A percentile compares a stretch with the other conserved stretches of the same genome.
Evolutionary conservation across 2,797 vertebrate species (phyloP).

Genomic region (Dendrocincla fuliginosa): DNA sequence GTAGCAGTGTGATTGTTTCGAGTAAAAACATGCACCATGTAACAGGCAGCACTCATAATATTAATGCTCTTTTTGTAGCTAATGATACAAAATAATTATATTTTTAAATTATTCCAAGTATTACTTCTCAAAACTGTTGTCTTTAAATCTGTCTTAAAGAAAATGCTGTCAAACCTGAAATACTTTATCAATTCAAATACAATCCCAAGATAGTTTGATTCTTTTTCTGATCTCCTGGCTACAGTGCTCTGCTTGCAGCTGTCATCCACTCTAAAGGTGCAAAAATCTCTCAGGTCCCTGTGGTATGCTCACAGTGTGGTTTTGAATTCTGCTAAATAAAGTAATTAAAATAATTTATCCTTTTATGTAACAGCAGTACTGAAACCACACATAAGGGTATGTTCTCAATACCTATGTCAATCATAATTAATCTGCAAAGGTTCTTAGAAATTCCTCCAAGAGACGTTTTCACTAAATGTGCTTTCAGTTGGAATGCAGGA

Average conservation of each 20-base stretch:
- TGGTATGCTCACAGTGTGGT: background rate
- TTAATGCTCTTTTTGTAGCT: background rate
- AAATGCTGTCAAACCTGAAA: background rate
- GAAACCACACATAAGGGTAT: background rate
- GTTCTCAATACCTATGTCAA: background rate
- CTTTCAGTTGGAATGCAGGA: background rate
- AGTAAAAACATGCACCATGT: background rate
- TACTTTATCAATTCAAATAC: background rate
- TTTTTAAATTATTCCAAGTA: background rate
- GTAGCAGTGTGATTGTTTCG: background rate
- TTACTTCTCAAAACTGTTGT: background rate
- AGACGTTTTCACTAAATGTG: background rate
- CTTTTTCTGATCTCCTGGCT: background rate
- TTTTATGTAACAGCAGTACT: background rate
- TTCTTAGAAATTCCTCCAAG: background rate
- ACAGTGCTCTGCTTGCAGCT: background rate
- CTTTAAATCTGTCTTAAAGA: background rate
- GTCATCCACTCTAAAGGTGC: background rate
- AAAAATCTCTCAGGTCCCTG: background rate
- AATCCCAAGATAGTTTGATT: background rate
- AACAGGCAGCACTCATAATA: background rate
- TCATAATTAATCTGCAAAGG: slow-evolving; percentile 3
- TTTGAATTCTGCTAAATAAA: background rate
- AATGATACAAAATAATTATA: background rate
- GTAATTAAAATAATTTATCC: background rate